Conservation (phyloP, 2,797 vertebrate species). For the Holocentrus rufus region DNA sequence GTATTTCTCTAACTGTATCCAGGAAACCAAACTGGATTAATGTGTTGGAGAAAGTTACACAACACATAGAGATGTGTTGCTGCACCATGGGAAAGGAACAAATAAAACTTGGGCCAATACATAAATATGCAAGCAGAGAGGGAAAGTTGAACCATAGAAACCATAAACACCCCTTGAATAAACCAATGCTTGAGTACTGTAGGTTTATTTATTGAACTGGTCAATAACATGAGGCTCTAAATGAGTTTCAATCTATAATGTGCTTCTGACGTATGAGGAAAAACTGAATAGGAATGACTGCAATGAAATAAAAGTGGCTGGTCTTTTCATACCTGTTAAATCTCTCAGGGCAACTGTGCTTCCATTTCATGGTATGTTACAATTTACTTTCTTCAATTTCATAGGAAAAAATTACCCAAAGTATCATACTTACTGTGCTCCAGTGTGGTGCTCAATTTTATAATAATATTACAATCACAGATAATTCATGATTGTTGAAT, state of each 20-base stretch:
- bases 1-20: too few species aligned
- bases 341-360: background rate
- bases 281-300: background rate
- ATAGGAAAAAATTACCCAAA: background rate
- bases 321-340: background rate
- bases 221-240: constrained; percentile 5
- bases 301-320: background rate
- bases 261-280: constrained; percentile 6
- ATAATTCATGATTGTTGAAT: constrained; percentile 14
- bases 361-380: background rate
- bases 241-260: background rate
- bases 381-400: background rate
- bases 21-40: too few species aligned
- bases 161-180: constrained; percentile 9
- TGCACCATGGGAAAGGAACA: background rate
- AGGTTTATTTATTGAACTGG: constrained; percentile 39
- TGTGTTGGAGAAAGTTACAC: too few species aligned
- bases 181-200: constrained; percentile 23
- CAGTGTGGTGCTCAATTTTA: background rate
- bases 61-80: background rate
- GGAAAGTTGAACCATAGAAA: too few species aligned
- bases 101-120: background rate
- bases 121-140: background rate
- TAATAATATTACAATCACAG: background rate
- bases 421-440: constrained; percentile 36